Percentiles rank a stretch among this genome's conserved stretches.
phyloP scores from a whole-genome alignment of 2,113 vertebrate genomes.

The Arothron firmamentum region DNA sequence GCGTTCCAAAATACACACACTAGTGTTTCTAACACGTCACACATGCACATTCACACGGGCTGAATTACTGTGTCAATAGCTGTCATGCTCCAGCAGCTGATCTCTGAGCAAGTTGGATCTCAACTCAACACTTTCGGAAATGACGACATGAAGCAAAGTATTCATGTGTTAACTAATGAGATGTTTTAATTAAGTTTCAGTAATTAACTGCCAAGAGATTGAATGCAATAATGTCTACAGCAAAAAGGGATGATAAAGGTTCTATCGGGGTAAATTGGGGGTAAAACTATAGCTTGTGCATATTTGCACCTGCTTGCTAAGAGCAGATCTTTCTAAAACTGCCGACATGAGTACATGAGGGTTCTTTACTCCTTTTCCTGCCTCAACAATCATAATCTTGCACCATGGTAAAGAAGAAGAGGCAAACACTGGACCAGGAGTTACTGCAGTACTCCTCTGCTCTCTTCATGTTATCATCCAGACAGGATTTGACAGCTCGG shows the following conservation, averaged over 20 bases:
- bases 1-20: slow-evolving; percentile 25
- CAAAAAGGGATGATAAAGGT: background rate
- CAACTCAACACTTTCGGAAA: background rate
- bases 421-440: slow-evolving; percentile 79
- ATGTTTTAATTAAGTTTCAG: background rate
- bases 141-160: too few relatives aligned
- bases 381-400: slow-evolving; percentile 78
- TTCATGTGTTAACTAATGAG: background rate
- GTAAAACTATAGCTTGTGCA: too few relatives aligned
- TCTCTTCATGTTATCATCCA: slow-evolving; percentile 65
- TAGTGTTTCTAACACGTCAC: slow-evolving; percentile 13
- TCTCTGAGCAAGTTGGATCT: slow-evolving; percentile 10
- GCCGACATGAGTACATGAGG: background rate
- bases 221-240: background rate
- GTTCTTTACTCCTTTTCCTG: background rate
- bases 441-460: slow-evolving; percentile 81
- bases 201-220: too few relatives aligned
- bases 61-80: slow-evolving; percentile 46
- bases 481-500: slow-evolving; percentile 45
- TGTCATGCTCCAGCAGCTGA: slow-evolving; percentile 26
- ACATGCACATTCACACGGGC: slow-evolving; percentile 22
- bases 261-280: too few relatives aligned
- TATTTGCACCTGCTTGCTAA: background rate
- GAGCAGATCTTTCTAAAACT: background rate
- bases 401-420: slow-evolving; percentile 82